Base-by-base conservation (phyloP, 1,140 invertebrate species). In the Sycophaga agraensis region DNA sequence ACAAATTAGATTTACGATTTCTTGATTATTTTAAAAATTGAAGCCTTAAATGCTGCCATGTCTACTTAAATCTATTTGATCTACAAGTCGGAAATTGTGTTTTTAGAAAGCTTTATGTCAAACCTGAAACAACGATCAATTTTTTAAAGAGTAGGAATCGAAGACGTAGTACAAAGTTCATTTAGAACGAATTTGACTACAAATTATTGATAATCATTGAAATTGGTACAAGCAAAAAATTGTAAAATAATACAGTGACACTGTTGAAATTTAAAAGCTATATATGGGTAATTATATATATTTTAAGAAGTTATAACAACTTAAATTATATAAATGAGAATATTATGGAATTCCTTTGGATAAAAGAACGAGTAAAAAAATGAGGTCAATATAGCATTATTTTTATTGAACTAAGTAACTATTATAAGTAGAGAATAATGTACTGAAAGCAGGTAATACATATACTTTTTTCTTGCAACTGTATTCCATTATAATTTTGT, bases 151-250 rank as follows among this genome's bases (percentile, higher is more conserved):
- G 34, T 12, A n/a, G 28, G 21, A 57, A 58, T 19, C 28, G 24
- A 40, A 42, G 22, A 26, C 24, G 45, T 59, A 50, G 57, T 59
- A 59, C 48, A 51, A 59, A 59, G 26, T 43, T 59, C 7, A 34
- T 34, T 1, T 4, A 7, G 21, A 48, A 48, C 43, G 17, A 24
- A 17, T 51, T 37, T 21, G 28, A 34, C 12, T 43, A 43, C 24
- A 59, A 59, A 59, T 43, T 7, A 59, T 16, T 2, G 57, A 51
- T 51, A 59, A 59, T 59, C 57, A 59, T 5, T 19, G 28, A 42
- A 43, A 59, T 49, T 39, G 37, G 19, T 59, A 59, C 28, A 43
- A 42, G 31, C 6, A n/a, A 34, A 43, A n/a, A 19, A 17, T 28
- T 21, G 40, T 39, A 49, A 22, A 22, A n/a, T 28, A 50, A 42